Conservation (phyloP, 1,140 invertebrate species). For the Bicyclus anynana region DNA sequence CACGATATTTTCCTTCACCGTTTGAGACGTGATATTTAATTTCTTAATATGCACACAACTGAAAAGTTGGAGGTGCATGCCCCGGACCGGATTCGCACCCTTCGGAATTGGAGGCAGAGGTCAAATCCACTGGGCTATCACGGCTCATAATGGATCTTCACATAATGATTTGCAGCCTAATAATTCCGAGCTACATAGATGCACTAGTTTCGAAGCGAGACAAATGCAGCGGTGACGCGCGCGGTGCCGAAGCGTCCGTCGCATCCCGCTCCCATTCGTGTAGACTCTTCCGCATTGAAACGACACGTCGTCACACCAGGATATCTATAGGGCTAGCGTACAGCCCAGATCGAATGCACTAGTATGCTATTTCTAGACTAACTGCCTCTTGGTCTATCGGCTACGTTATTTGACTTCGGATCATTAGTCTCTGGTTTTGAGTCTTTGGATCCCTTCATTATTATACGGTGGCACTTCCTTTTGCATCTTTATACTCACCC, state of each 20-base stretch:
- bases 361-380: conserved; percentile 26
- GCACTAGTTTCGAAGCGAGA: conserved; percentile 46
- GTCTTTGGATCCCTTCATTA: no score
- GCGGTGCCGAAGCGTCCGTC: conserved; percentile 43
- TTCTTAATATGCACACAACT: no score
- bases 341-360: conserved; percentile 28
- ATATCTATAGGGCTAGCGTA: conserved; percentile 49
- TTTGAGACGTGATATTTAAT: no score
- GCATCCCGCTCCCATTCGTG: conserved; percentile 63
- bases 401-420: conserved; percentile 10
- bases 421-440: not conserved
- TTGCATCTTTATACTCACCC: no score
- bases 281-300: conserved; percentile 65
- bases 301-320: conserved; percentile 50
- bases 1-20: no score
- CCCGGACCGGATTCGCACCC: no score
- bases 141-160: not conserved
- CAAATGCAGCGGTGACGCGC: conserved; percentile 59
- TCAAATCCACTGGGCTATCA: no score
- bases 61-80: no score
- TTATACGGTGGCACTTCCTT: no score
- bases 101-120: no score
- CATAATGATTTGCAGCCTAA: not conserved
- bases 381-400: conserved; percentile 10
- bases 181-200: conserved; percentile 10